Percentiles rank a stretch among this genome's conserved stretches.
Conservation (phyloP, 1,140 invertebrate species). For the Diorhabda elongata region DNA sequence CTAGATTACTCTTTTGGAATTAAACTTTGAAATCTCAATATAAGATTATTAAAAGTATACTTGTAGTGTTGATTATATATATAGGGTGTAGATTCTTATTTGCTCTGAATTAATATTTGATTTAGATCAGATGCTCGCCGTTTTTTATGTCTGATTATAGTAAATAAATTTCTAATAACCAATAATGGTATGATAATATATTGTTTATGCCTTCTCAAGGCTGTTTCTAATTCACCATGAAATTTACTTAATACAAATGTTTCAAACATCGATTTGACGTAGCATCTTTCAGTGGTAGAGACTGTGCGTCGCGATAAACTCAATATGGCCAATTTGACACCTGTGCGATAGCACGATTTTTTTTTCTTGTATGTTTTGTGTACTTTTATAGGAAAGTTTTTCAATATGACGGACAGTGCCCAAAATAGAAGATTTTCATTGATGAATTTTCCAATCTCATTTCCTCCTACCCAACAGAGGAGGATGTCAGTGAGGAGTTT, state of each 20-base stretch:
- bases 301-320: slow-evolving; percentile 3
- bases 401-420: slow-evolving; percentile 23
- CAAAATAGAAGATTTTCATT: slow-evolving; percentile 25
- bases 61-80: too few relatives aligned
- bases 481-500: slow-evolving; percentile 40
- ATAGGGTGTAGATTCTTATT: too few relatives aligned
- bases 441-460: slow-evolving; percentile 19
- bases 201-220: slow-evolving; percentile 23
- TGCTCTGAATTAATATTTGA: too few relatives aligned
- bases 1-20: too few relatives aligned
- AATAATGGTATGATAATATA: neutral
- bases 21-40: too few relatives aligned
- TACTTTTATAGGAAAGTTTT: neutral
- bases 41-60: too few relatives aligned
- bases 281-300: neutral
- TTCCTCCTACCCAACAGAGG: slow-evolving; percentile 23
- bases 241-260: neutral
- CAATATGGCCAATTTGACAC: slow-evolving; percentile 12
- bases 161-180: neutral
- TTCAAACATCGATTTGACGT: neutral
- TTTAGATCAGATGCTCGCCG: too few relatives aligned
- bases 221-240: slow-evolving; percentile 13
- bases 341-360: neutral
- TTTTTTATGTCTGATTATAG: too few relatives aligned
- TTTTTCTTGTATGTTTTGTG: slow-evolving; percentile 1